A percentile compares a stretch with the other conserved stretches of the same genome.
phyloP scores from a whole-genome alignment of 2,888 invertebrate genomes.

The Chymomyza fuscimana region DNA sequence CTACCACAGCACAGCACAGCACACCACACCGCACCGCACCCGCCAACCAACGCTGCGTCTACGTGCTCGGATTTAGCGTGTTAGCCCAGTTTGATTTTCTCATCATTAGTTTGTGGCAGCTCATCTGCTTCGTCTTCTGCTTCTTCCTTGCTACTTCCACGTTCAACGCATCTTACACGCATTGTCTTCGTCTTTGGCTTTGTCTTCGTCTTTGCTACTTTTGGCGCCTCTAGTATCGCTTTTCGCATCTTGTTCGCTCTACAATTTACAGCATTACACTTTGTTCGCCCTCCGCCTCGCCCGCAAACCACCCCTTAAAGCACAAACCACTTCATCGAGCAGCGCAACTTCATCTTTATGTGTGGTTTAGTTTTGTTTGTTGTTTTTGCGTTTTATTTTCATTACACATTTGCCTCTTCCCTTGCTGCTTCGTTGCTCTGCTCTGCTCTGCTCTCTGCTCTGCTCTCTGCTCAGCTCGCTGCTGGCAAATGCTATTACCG shows the following conservation, averaged over 20 bases:
- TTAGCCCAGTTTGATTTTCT: constrained; percentile 6
- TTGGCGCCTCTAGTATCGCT: constrained; percentile 1
- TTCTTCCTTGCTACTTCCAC: background rate
- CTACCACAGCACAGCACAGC: background rate
- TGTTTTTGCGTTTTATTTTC: constrained; percentile 24
- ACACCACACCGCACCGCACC: background rate
- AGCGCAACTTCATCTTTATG: background rate
- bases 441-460: no score
- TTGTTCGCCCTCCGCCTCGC: background rate
- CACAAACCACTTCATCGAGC: background rate
- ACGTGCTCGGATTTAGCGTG: background rate
- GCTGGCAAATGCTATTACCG: constrained; percentile 17
- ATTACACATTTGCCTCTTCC: constrained; percentile 20
- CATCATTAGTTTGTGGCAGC: constrained; percentile 5
- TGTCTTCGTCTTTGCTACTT: background rate
- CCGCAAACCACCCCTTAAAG: background rate
- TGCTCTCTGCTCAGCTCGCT: constrained; percentile 2
- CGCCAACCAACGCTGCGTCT: background rate
- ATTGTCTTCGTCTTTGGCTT: background rate
- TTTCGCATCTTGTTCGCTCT: background rate
- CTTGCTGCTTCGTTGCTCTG: no score
- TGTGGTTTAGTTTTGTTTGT: background rate
- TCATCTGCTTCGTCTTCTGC: background rate
- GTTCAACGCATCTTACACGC: background rate
- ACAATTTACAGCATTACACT: background rate